These are phyloP conservation scores for Rhinogobius similis DNA, from an alignment of 2,113 vertebrate genomes.

Conservation along the genomic window DNA sequence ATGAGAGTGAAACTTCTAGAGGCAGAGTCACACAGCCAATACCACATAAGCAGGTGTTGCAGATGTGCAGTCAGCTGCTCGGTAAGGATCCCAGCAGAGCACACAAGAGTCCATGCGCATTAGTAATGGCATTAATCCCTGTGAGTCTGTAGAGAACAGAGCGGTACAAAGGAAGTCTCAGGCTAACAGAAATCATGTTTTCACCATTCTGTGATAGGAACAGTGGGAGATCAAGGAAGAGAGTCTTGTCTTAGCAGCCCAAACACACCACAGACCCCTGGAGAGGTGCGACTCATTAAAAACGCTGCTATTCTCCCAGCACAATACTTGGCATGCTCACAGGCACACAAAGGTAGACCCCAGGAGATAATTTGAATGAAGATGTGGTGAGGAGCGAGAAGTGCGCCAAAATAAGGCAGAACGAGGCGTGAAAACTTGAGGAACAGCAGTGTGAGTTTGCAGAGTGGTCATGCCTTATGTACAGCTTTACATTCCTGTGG, in stretches of 20 bases:
- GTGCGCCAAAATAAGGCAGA: slow-evolving; percentile 40
- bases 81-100: slow-evolving; percentile 59
- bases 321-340: slow-evolving; percentile 52
- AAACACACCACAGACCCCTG: slow-evolving; percentile 68
- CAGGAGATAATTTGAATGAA: slow-evolving; percentile 73
- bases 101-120: slow-evolving; percentile 78
- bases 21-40: slow-evolving; percentile 84
- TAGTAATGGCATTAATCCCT: slow-evolving; percentile 74
- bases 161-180: slow-evolving; percentile 81
- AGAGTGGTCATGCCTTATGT: not conserved
- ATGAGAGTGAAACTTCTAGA: slow-evolving; percentile 79
- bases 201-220: slow-evolving; percentile 68
- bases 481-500: no score
- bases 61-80: slow-evolving; percentile 72
- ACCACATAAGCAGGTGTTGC: slow-evolving; percentile 87
- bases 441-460: not conserved
- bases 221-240: slow-evolving; percentile 42
- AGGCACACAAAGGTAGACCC: slow-evolving; percentile 69
- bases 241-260: slow-evolving; percentile 52
- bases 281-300: slow-evolving; percentile 75
- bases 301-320: slow-evolving; percentile 64
- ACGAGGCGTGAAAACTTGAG: slow-evolving; percentile 5
- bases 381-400: slow-evolving; percentile 54
- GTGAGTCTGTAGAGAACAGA: slow-evolving; percentile 57
- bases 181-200: slow-evolving; percentile 66